Base-by-base conservation (phyloP, 2,888 invertebrate species). In the Acanthoscelides obtectus region DNA sequence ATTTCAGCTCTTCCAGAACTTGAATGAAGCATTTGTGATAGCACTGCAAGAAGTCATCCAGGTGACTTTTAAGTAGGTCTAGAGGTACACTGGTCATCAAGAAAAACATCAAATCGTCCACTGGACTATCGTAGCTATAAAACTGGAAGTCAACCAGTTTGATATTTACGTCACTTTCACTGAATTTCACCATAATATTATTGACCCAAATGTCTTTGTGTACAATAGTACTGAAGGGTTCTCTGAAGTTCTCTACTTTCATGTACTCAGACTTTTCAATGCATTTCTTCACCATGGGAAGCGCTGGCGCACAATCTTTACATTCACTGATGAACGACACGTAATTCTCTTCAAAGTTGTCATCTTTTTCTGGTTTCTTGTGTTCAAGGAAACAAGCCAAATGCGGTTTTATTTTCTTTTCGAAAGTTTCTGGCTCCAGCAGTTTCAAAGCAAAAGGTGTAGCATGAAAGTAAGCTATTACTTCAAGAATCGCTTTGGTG, bases 191-290 rank as follows among this genome's bases (percentile, higher is more conserved):
- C 85, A 90, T 85, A 3, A 88, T 83, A 75, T 90, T 90, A 77
- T 89, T 90, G 17, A 87, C 86, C 90, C 89, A 90, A 69, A 88
- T 83, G 80, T 90, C 90, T 3, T 84, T 82, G 75, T 90, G 90
- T 0, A 85, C 83, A 19, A 89, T 83, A 0, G 88, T 87, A 0
- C 86, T 86, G 83, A 87, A 90, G 0, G 86, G 86, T 66, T 87
- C 87, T 66, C 69, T 45, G 20, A 68, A 25, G 6, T 66, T 68
- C 19, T 68, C 20, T 22, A 67, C 67, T 2, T 45, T 22, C 19
- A 20, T 19, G 8, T 45, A 27, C 19, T 27, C 82, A 45, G 25
- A 22, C 22, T 65, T 71, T 0, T n/a, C 22, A 5, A 73, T 67
- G 25, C 70, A 64, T 6, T 68, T 20, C 22, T 69, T 70, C 1